Base-by-base conservation (phyloP, 1,140 invertebrate species). In the Drosophila orena region DNA sequence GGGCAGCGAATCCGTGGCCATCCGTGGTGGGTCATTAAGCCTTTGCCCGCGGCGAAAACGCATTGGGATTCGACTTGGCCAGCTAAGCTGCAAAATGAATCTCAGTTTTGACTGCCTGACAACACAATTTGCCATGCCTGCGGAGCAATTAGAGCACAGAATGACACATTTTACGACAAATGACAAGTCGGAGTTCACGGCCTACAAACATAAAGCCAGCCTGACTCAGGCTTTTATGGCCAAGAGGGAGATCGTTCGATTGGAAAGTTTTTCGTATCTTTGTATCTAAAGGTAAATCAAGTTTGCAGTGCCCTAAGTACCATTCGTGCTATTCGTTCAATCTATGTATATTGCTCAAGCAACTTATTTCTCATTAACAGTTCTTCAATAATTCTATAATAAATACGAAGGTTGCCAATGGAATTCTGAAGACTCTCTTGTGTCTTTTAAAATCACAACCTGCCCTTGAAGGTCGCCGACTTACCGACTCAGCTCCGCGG, bases 401-500 rank as follows among this genome's bases (percentile, higher is more conserved):
- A n/a, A n/a, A n/a, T n/a, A n/a, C n/a, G n/a, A n/a, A n/a, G n/a
- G n/a, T n/a, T n/a, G n/a, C n/a, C n/a, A n/a, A n/a, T n/a, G n/a
- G 34, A 35, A 35, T 10, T 12, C 11, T 10, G 11, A 35, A 6
- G 1, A 35, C 8, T 35, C 1, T 11, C 34, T 6, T 35, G 7
- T 35, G 0, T 2, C n/a, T 7, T 42, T 17, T 2, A 2, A 4
- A 17, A 24, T 24, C 24, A 24, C 4, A 4, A 0, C 0, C 24
- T 24, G 24, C 24, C 2, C 2, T 22, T 22, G 22, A 22, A 4
- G 24, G 2, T 17, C 8, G 3, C 40, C 7, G 2, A 86, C 92
- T 94, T 93, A 97, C 97, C 96, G 97, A 94, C 96, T 97, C 12
- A 97, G 93, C 91, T 97, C 96, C 64, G 95, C 96, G 17, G 96